Percentiles rank a stretch among this genome's conserved stretches.
These are phyloP conservation scores for Apocrypta bakeri DNA, from an alignment of 1,140 invertebrate genomes.

Conservation along the genomic window DNA sequence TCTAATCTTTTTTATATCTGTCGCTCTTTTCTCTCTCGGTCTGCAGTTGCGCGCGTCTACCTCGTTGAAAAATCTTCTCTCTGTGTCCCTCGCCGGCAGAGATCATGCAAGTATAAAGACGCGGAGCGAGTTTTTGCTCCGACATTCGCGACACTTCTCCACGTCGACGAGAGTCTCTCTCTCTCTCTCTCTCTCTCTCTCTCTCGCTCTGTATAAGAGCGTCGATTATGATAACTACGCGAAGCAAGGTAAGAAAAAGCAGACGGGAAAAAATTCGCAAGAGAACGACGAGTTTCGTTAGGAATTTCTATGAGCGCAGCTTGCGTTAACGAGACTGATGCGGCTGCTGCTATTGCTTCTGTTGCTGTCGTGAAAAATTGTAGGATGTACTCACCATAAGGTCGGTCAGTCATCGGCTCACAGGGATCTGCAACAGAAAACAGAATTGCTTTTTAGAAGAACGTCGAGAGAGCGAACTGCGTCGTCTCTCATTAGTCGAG, in stretches of 20 bases:
- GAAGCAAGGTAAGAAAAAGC: background rate
- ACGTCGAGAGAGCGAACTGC: background rate
- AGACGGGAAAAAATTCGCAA: slow-evolving; percentile 1
- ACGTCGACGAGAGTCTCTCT: background rate
- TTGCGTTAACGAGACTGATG: background rate
- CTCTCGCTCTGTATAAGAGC: background rate
- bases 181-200: background rate
- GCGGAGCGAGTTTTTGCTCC: slow-evolving; percentile 30
- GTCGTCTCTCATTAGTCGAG: background rate
- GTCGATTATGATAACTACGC: slow-evolving; percentile 40
- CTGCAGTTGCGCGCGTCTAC: no score
- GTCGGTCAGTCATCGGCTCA: slow-evolving; percentile 66
- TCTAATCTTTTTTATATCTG: slow-evolving; percentile 41
- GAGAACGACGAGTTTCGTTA: background rate
- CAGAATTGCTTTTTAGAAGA: slow-evolving; percentile 20
- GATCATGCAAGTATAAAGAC: slow-evolving; percentile 35
- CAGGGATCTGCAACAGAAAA: slow-evolving; percentile 67
- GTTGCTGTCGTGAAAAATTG: background rate
- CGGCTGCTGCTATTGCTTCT: background rate
- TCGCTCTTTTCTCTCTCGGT: background rate
- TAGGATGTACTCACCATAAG: slow-evolving; percentile 66
- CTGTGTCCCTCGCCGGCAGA: background rate
- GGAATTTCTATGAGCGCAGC: slow-evolving; percentile 26
- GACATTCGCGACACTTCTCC: background rate
- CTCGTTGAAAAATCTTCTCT: slow-evolving; percentile 25